Conservation (phyloP, 2,888 invertebrate genomes). For the Apodemia zela region DNA sequence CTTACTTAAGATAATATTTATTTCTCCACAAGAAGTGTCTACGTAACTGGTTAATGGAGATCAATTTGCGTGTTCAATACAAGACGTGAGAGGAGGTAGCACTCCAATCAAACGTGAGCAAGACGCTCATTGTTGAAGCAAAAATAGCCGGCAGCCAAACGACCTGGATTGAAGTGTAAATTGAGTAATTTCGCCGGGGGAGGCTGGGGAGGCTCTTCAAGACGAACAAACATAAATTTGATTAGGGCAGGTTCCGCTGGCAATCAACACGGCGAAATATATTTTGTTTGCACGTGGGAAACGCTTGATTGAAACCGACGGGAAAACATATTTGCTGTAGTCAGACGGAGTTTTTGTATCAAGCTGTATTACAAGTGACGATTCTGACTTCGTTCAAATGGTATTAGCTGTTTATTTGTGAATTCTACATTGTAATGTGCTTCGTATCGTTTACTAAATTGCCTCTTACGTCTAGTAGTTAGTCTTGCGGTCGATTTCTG, state of each 20-base stretch:
- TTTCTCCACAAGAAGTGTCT: too few relatives aligned
- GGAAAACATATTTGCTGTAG: slow-evolving; percentile 19
- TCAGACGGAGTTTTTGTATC: background rate
- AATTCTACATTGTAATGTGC: too few relatives aligned
- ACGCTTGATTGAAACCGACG: slow-evolving; percentile 39
- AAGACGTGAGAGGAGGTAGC: slow-evolving; percentile 27
- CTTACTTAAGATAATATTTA: too few relatives aligned
- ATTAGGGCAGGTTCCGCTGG: slow-evolving; percentile 67
- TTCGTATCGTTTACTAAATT: too few relatives aligned
- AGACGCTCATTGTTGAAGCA: slow-evolving; percentile 45
- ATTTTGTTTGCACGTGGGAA: slow-evolving; percentile 54
- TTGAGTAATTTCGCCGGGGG: slow-evolving; percentile 60
- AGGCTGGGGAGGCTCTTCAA: slow-evolving; percentile 47
- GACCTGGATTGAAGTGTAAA: slow-evolving; percentile 78
- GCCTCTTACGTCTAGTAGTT: too few relatives aligned
- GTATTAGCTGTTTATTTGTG: too few relatives aligned
- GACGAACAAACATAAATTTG: slow-evolving; percentile 75
- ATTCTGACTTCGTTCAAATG: background rate
- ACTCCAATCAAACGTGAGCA: slow-evolving; percentile 38
- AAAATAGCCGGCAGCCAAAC: slow-evolving; percentile 72
- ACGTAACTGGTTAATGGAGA: background rate
- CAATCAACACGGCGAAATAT: slow-evolving; percentile 58
- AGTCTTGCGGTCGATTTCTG: too few relatives aligned
- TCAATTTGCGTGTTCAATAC: slow-evolving; percentile 24
- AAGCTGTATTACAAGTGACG: background rate